Percentiles rank a stretch among this genome's conserved stretches.
phyloP scores from a whole-genome alignment of 2,113 vertebrate genomes.

The Alligator sinensis region DNA sequence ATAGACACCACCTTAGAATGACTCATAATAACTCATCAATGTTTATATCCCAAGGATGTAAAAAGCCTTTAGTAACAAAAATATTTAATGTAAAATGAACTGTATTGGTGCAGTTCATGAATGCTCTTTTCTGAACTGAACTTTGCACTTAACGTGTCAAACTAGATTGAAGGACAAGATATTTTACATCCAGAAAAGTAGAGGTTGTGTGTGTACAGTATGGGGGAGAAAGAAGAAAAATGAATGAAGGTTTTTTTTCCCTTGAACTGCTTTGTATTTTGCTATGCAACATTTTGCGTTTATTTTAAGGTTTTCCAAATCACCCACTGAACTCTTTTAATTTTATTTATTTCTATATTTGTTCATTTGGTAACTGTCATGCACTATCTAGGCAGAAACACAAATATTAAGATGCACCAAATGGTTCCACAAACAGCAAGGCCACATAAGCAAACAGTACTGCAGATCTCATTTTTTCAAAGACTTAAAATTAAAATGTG shows the following conservation, averaged over 20 bases:
- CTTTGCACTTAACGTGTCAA: neutral
- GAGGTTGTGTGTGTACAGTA: neutral
- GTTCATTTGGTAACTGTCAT: neutral
- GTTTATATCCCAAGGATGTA: slow-evolving; percentile 7
- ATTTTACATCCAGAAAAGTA: neutral
- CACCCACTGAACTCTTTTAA: neutral
- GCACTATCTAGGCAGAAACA: neutral
- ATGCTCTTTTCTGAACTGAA: neutral
- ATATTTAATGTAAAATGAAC: neutral
- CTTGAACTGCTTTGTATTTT: neutral
- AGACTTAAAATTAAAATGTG: neutral
- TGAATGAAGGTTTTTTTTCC: neutral
- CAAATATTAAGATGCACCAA: neutral
- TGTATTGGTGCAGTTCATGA: neutral
- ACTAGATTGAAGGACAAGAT: neutral
- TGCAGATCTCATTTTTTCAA: neutral
- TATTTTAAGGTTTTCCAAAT: neutral
- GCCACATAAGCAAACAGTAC: neutral
- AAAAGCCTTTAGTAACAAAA: neutral
- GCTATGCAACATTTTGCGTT: neutral
- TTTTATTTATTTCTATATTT: neutral
- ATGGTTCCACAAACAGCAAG: neutral
- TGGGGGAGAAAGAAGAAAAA: neutral
- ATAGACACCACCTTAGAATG: slow-evolving; percentile 51
- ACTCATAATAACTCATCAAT: slow-evolving; percentile 45